Evolutionary conservation across 2,888 invertebrate species (phyloP), one percentile per base, ranked within the genome.

Genomic region (Zaprionus lineosus): DNA sequence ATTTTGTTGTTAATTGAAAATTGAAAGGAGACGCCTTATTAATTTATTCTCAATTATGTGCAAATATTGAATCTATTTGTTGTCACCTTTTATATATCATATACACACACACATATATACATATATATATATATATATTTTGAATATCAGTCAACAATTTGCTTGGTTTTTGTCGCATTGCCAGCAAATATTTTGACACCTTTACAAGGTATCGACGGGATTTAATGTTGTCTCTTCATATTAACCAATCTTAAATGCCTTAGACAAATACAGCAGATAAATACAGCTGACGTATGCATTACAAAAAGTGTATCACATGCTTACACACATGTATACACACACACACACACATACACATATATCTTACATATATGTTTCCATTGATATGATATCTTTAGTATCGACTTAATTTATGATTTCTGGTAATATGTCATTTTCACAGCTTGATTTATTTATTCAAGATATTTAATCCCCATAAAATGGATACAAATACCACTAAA

Each of bases 131-230:
- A n/a, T n/a, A n/a, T n/a, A n/a, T n/a, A n/a, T n/a, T n/a, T n/a
- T n/a, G n/a, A 37, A 61, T 56, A 12, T 19, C 11, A 14, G 12
- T 18, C 63, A 55, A 67, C 50, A 46, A 46, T 33, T 37, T 55
- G 24, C 0, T 48, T n/a, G 7, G 14, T 37, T 21, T 18, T 21
- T 33, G 34, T 24, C 44, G 12, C 63, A 56, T 47, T 52, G 9
- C 36, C n/a, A 19, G 39, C 40, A 58, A 64, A 56, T 51, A 58
- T 63, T 68, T 76, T 81, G 59, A 60, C 81, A 81, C 81, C 74
- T 72, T 34, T 55, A 40, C 51, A 48, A 57, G 34, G 43, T 50
- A 36, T 31, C 31, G 8, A 29, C n/a, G 40, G 2, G 19, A 34
- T 14, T 37, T 43, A 19, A 44, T 61, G n/a, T 28, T 56, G 36